Percentiles rank a stretch among this genome's conserved stretches.
phyloP scores from a whole-genome alignment of 2,113 vertebrate species.

The Phycodurus eques region DNA sequence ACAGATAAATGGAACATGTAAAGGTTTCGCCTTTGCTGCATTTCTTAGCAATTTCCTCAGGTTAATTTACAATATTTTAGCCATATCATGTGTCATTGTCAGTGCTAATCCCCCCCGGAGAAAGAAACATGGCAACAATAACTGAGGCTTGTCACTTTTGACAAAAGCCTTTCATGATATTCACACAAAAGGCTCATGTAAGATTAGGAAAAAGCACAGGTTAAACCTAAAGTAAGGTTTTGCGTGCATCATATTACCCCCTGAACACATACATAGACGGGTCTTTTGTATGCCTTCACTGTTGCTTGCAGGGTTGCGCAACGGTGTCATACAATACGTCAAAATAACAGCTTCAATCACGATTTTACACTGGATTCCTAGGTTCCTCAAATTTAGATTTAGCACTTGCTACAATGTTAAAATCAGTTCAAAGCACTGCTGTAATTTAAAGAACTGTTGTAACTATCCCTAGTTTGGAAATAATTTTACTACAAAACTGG shows the following conservation, averaged over 20 bases:
- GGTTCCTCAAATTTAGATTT: background rate
- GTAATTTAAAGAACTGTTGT: background rate
- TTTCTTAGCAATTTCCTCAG: slow-evolving; percentile 23
- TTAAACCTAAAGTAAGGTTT: slow-evolving; percentile 60
- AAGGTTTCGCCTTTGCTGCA: slow-evolving; percentile 47
- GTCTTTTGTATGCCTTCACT: slow-evolving; percentile 23
- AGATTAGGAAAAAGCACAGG: slow-evolving; percentile 51
- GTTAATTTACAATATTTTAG: slow-evolving; percentile 52
- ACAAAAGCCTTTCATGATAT: slow-evolving; percentile 75
- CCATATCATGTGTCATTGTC: slow-evolving; percentile 46
- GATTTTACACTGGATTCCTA: background rate
- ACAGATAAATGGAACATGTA: slow-evolving; percentile 41
- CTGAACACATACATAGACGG: slow-evolving; percentile 20
- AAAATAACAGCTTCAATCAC: background rate
- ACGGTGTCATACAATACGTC: background rate
- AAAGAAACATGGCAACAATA: slow-evolving; percentile 62
- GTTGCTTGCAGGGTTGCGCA: slow-evolving; percentile 15
- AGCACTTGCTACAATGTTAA: background rate
- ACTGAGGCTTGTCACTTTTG: slow-evolving; percentile 77
- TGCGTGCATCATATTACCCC: slow-evolving; percentile 43
- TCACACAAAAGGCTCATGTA: slow-evolving; percentile 53
- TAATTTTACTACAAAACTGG: background rate
- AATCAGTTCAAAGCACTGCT: background rate
- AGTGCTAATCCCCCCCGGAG: slow-evolving; percentile 40
- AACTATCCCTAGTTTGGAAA: background rate